Percentiles rank a stretch among this genome's conserved stretches.
Evolutionary conservation across 2,888 invertebrate genomes (phyloP).

Genomic region (Leucoptera coffeella): DNA sequence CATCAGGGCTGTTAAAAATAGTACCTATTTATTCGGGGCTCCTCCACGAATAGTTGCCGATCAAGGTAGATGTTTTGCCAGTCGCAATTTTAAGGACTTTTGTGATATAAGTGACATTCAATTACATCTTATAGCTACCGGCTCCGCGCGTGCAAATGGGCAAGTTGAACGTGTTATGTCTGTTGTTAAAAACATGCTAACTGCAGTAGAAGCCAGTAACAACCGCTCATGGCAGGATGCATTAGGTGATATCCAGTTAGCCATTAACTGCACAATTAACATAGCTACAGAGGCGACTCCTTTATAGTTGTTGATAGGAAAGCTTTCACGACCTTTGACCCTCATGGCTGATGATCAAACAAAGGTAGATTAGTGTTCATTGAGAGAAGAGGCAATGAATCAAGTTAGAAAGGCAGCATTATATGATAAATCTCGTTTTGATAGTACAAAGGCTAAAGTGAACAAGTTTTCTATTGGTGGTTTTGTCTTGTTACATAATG

Average conservation of each 20-base stretch:
- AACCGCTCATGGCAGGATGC: slow-evolving; percentile 11
- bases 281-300: slow-evolving; percentile 10
- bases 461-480: slow-evolving; percentile 7
- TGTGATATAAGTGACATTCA: slow-evolving; percentile 8
- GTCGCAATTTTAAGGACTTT: slow-evolving; percentile 2
- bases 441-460: slow-evolving; percentile 6
- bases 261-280: slow-evolving; percentile 10
- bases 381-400: slow-evolving; percentile 4
- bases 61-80: too few relatives aligned
- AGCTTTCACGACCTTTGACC: slow-evolving; percentile 8
- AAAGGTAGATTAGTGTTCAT: slow-evolving; percentile 3
- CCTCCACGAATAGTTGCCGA: not conserved
- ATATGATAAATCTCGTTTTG: slow-evolving; percentile 7
- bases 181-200: slow-evolving; percentile 9
- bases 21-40: slow-evolving; percentile 1
- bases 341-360: slow-evolving; percentile 5
- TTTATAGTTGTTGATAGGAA: slow-evolving; percentile 11
- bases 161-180: slow-evolving; percentile 11
- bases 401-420: slow-evolving; percentile 4
- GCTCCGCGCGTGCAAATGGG: slow-evolving; percentile 10
- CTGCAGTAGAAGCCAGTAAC: slow-evolving; percentile 8
- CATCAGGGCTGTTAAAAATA: slow-evolving; percentile 1
- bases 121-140: slow-evolving; percentile 11
- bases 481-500: slow-evolving; percentile 8
- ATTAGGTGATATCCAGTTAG: slow-evolving; percentile 10